phyloP scores from a whole-genome alignment of 2,113 vertebrate genomes.

The Dendrocopos noguchii region DNA sequence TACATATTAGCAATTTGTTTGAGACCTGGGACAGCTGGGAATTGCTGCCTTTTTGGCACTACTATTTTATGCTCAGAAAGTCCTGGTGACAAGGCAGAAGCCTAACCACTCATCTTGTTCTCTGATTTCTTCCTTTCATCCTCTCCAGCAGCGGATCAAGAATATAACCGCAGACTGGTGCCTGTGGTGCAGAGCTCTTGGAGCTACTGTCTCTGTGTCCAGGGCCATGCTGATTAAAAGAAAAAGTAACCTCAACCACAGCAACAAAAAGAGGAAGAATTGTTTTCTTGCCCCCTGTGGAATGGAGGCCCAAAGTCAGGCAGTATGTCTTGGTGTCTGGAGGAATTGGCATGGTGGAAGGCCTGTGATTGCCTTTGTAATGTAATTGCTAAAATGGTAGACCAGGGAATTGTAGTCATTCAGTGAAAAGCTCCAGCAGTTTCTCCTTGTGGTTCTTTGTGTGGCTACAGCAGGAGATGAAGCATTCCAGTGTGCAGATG shows the following conservation, averaged over 20 bases:
- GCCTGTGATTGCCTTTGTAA: slow-evolving; percentile 27
- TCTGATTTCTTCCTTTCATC: slow-evolving; percentile 42
- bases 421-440: slow-evolving; percentile 9
- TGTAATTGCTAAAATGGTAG: slow-evolving; percentile 50
- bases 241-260: slow-evolving; percentile 32
- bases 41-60: not conserved
- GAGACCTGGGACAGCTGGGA: not conserved
- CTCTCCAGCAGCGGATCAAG: not conserved
- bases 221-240: not conserved
- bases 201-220: slow-evolving; percentile 25
- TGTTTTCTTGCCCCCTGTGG: slow-evolving; percentile 26
- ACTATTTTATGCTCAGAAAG: not conserved
- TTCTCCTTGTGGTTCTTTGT: slow-evolving; percentile 40
- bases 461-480: slow-evolving; percentile 43
- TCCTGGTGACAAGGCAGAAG: slow-evolving; percentile 23
- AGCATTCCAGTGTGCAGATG: not conserved
- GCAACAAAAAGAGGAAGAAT: not conserved
- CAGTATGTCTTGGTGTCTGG: slow-evolving; percentile 22
- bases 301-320: slow-evolving; percentile 19
- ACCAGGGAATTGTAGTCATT: slow-evolving; percentile 41
- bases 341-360: not conserved
- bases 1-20: not conserved
- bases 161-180: slow-evolving; percentile 22
- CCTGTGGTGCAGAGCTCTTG: not conserved
- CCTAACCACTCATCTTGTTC: slow-evolving; percentile 1